phyloP scores from a whole-genome alignment of 2,113 vertebrate genomes.

The Tetraodon nigroviridis region DNA sequence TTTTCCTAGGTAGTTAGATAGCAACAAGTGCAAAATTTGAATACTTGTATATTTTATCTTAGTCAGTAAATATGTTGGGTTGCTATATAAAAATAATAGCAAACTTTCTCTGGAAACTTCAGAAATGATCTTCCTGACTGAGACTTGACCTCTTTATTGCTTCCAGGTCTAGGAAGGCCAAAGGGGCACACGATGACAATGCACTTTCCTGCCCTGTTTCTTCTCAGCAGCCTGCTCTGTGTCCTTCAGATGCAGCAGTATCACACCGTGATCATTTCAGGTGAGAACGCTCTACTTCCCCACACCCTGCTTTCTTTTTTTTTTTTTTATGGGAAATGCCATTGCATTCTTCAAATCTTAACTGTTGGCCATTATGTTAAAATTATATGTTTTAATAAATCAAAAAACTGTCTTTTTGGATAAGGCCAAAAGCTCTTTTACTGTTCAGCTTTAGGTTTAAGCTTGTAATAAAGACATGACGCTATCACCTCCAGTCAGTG shows the following conservation, averaged over 20 bases:
- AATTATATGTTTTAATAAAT: not conserved
- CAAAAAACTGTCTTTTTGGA: not conserved
- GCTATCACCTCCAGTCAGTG: too few species aligned
- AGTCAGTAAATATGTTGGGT: too few species aligned
- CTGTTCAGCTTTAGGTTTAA: not conserved
- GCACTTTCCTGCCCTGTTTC: constrained; percentile 17
- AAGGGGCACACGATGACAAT: constrained; percentile 43
- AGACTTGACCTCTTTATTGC: not conserved
- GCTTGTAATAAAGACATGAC: too few species aligned
- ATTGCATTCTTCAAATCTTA: not conserved
- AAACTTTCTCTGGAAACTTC: too few species aligned
- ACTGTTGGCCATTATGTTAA: too few species aligned
- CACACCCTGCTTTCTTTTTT: not conserved
- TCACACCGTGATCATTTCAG: constrained; percentile 35
- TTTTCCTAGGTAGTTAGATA: too few species aligned
- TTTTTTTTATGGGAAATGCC: not conserved
- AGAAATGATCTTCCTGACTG: too few species aligned
- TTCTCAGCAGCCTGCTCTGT: constrained; percentile 48
- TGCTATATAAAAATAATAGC: too few species aligned
- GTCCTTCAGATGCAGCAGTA: constrained; percentile 34
- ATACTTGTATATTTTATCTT: too few species aligned
- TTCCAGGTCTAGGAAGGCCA: constrained; percentile 33
- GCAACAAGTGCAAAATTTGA: too few species aligned
- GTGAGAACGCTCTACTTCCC: constrained; percentile 32
- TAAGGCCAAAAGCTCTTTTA: not conserved